Evolutionary conservation across 64 coral and sea anemone genomes (phyloP), one percentile per base, ranked within the genome.

Genomic region (Acropora tenuis): DNA sequence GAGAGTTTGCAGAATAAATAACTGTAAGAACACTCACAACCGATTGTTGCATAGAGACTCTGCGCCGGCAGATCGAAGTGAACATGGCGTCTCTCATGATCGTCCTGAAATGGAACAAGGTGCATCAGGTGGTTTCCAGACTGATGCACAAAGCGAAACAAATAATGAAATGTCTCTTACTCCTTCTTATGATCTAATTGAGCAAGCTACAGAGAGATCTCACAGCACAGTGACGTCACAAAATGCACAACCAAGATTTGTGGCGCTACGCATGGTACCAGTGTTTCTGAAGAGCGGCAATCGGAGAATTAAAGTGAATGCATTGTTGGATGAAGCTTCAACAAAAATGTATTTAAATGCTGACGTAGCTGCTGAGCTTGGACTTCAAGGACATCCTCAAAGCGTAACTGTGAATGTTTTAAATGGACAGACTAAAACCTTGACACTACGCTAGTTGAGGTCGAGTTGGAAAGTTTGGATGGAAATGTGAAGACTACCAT

Each of bases 351-450:
- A 90, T n/a, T 18, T 90, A 19, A 80, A 90, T 42, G 40, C 41
- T 82, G 89, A 90, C 12, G 68, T 90, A 47, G 78, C 90, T 9
- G 86, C 71, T 43, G 30, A 30, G 30, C 30, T 30, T 30, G 30
- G 30, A 30, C 30, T 30, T 30, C 30, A 30, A 30, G 30, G 75
- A 47, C 5, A 68, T 46, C 9, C 76, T 1, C 58, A 81, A 48
- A 90, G 18, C 50, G 77, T 90, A 16, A 63, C 79, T 15, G 80
- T 84, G 8, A 91, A 84, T 73, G 47, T 91, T 91, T 4, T 90
- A 1, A 82, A 90, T 90, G 78, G 78, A 0, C 89, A 88, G 60
- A 65, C 57, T 42, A 77, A 87, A 17, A 93, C 75, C 4, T 92
- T 50, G 74, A 86, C 41, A 92, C 83, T 63, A 66, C 47, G 66